A percentile compares a stretch with the other conserved stretches of the same genome.
phyloP scores from a whole-genome alignment of 2,113 vertebrate genomes.

The Lepisosteus oculatus region DNA sequence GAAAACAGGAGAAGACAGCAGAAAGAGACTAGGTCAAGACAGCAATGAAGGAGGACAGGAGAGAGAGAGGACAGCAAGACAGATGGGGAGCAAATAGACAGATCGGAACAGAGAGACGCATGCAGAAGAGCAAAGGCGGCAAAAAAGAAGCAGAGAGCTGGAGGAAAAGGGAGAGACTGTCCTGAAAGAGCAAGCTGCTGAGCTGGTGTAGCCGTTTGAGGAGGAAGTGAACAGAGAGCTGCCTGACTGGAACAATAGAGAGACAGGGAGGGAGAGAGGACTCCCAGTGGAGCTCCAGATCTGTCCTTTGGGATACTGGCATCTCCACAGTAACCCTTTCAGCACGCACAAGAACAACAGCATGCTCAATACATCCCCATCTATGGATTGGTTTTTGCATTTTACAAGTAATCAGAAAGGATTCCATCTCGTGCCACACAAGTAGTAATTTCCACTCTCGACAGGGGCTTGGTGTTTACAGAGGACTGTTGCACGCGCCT shows the following conservation, averaged over 20 bases:
- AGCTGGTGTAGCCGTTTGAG: neutral
- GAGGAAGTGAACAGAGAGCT: neutral
- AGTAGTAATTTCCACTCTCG: no score
- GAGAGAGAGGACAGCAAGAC: neutral
- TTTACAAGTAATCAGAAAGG: no score
- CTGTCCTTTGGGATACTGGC: neutral
- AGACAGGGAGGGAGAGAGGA: constrained; percentile 12
- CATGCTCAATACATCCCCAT: no score
- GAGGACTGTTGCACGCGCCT: no score
- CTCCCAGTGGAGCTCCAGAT: constrained; percentile 6
- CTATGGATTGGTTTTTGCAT: no score
- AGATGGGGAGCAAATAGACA: neutral
- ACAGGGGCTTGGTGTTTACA: no score
- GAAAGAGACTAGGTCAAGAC: neutral
- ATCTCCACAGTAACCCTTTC: no score
- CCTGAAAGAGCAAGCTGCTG: neutral
- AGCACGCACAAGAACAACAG: neutral
- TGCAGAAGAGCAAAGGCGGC: neutral
- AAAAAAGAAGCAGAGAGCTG: neutral
- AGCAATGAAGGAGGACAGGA: neutral
- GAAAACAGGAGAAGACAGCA: neutral
- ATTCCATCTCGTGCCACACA: no score
- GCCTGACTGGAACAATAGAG: neutral
- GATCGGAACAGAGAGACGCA: neutral
- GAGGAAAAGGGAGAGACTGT: neutral